A percentile compares a stretch with the other conserved stretches of the same genome.
phyloP scores from a whole-genome alignment of 2,888 invertebrate species.

The Netelia fuscicornis region DNA sequence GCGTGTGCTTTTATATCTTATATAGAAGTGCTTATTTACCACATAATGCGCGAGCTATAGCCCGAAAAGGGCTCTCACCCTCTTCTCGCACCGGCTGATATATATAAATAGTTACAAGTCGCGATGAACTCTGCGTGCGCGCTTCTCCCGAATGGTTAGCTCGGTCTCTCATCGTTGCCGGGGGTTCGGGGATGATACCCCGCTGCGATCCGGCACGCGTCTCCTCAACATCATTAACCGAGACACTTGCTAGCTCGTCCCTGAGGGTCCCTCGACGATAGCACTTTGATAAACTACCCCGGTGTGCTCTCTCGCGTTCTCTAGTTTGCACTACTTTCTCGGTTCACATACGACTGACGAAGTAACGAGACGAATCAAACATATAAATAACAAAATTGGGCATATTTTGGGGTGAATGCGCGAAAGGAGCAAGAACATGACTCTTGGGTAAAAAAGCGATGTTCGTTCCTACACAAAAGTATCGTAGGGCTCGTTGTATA shows the following conservation, averaged over 20 bases:
- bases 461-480: too few species aligned
- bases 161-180: conserved; percentile 4
- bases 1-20: conserved; percentile 5
- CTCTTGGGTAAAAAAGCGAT: too few species aligned
- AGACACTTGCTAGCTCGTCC: conserved; percentile 81
- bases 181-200: conserved; percentile 73
- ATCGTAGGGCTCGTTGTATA: too few species aligned
- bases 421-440: too few species aligned
- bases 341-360: not conserved
- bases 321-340: not conserved
- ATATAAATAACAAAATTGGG: too few species aligned
- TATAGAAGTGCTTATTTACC: conserved; percentile 79
- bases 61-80: conserved; percentile 41
- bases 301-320: not conserved
- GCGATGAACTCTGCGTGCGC: conserved; percentile 63
- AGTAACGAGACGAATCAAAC: not conserved
- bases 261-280: conserved; percentile 63
- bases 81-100: conserved; percentile 61
- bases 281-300: conserved; percentile 65
- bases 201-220: conserved; percentile 80
- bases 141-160: conserved; percentile 20
- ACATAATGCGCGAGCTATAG: conserved; percentile 74
- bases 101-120: conserved; percentile 76
- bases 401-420: too few species aligned
- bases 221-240: conserved; percentile 83